A percentile compares a stretch with the other conserved stretches of the same genome.
These are phyloP conservation scores for Ciconia boyciana DNA, from an alignment of 2,113 vertebrate species.

Conservation along the genomic window DNA sequence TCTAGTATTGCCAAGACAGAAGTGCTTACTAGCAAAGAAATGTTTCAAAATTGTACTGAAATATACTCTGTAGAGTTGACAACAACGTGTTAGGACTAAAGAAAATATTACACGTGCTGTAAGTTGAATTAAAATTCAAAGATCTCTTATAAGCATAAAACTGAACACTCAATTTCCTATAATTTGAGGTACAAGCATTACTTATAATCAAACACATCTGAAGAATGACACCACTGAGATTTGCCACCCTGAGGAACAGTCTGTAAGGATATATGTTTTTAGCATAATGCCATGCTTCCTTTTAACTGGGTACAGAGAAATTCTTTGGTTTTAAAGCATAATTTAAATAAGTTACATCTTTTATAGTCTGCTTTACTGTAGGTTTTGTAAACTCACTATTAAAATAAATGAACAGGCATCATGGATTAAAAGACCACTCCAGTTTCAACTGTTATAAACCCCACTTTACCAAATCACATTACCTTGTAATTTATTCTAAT, in stretches of 20 bases:
- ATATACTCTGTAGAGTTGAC: neutral
- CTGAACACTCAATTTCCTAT: neutral
- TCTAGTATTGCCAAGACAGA: neutral
- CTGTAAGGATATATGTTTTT: neutral
- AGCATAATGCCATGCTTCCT: neutral
- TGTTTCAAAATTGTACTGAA: neutral
- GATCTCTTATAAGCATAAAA: neutral
- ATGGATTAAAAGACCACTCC: neutral
- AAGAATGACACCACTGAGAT: neutral
- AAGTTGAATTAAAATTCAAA: slow-evolving; percentile 17
- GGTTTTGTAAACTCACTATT: neutral
- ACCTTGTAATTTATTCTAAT: neutral
- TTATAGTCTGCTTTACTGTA: neutral
- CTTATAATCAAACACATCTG: neutral
- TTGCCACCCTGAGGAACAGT: neutral
- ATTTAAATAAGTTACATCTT: neutral
- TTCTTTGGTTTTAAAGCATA: neutral
- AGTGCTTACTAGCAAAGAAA: slow-evolving; percentile 36
- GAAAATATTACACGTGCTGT: neutral
- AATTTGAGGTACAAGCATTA: neutral
- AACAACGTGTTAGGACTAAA: neutral
- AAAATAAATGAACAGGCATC: neutral
- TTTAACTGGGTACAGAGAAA: neutral
- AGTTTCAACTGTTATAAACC: neutral
- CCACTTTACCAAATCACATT: neutral